Base-by-base conservation (phyloP, 2,113 vertebrate genomes). In the Anguilla rostrata region DNA sequence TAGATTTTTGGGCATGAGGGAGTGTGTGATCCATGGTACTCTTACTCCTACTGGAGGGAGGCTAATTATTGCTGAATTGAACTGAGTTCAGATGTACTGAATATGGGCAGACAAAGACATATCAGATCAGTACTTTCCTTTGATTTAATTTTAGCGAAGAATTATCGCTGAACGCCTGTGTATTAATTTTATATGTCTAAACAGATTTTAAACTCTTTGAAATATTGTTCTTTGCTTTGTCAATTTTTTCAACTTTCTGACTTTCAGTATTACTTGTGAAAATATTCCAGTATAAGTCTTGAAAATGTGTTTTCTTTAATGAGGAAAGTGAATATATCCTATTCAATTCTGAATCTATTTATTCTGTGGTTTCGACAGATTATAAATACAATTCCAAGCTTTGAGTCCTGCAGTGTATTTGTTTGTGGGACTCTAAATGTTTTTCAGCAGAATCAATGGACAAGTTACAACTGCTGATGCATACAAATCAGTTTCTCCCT, bases 331-430 rank as follows among this genome's bases (percentile, higher is more conserved):
- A 4, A 71, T 71, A 5, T 20, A 71, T 20, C 63, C 63, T 34
- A 34, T 34, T 34, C 34, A 34, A 34, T 34, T 34, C 34, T 34
- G 34, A 71, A 71, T 26, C 22, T 71, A n/a, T 71, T 71, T 71
- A 22, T n/a, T 71, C 63, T 1, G 63, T 71, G 63, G 63, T 20
- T 71, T 71, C 63, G 3, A n/a, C 26, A n/a, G 26, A 71, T 71
- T 71, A 71, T n/a, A 66, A 22, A 29, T 75, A 75, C 71, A 75
- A 75, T 75, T 75, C 71, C 71, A 75, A 75, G 71, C 29, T 75
- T 34, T 75, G 71, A 6, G 7, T 12, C 34, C 6, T 75, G n/a
- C n/a, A 75, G 63, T 71, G 63, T 71, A 34, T 75, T 75, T 75
- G 26, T 75, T 75, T 26, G 5, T 9, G 11, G 11, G 29, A 75